These are phyloP conservation scores for Leucophora obtusa DNA, from an alignment of 2,888 invertebrate genomes.

Conservation along the genomic window DNA sequence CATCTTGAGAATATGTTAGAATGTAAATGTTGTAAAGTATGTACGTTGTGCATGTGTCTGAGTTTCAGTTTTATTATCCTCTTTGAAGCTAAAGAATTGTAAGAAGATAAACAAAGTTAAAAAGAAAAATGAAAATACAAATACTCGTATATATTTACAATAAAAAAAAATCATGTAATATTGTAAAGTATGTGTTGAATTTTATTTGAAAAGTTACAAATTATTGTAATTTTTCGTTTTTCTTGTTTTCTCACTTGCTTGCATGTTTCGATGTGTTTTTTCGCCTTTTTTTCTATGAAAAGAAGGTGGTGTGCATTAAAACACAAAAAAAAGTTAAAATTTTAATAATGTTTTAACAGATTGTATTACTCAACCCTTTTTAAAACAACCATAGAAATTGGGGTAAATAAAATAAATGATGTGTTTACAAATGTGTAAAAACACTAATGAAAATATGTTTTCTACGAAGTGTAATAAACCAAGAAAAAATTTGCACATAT, in stretches of 20 bases:
- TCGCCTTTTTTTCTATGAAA: too few relatives aligned
- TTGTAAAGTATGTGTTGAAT: conserved; percentile 41
- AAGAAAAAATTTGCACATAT: not conserved
- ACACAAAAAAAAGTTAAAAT: not conserved
- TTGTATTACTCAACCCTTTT: conserved; percentile 14
- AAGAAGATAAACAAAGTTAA: conserved; percentile 7
- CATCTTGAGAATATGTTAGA: not conserved
- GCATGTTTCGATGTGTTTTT: conserved; percentile 16
- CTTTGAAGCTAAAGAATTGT: not conserved
- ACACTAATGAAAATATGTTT: conserved; percentile 5
- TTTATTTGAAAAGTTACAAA: conserved; percentile 50
- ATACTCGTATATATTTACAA: too few relatives aligned
- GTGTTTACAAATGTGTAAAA: not conserved
- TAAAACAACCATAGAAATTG: conserved; percentile 16
- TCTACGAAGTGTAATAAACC: not conserved
- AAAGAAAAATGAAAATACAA: not conserved
- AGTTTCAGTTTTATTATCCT: not conserved
- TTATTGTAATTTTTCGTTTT: conserved; percentile 44
- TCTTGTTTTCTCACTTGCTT: conserved; percentile 18
- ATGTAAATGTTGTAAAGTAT: not conserved
- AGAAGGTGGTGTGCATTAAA: not conserved
- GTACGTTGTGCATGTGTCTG: not conserved
- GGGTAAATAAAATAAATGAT: conserved; percentile 43
- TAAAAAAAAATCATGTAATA: conserved; percentile 9
- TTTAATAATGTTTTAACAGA: conserved; percentile 24